Percentiles rank a stretch among this genome's conserved stretches.
phyloP scores from a whole-genome alignment of 2,888 invertebrate genomes.

The Tridacna gigas region DNA sequence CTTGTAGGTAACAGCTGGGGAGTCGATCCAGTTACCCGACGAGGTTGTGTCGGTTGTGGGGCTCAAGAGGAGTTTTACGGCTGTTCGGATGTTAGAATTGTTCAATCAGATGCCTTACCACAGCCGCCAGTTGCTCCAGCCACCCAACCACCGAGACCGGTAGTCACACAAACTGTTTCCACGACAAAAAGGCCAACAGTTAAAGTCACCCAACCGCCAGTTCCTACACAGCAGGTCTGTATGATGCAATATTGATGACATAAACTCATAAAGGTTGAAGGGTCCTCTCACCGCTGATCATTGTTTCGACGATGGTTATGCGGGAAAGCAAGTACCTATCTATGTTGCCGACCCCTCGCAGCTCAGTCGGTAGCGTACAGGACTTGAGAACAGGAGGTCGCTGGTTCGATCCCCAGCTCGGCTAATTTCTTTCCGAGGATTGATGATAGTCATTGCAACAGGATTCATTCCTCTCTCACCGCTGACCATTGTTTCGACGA shows the following conservation, averaged over 20 bases:
- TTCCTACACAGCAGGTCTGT: background rate
- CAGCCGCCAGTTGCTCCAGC: conserved; percentile 8
- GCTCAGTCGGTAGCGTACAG: no score
- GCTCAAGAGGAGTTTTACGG: conserved; percentile 69
- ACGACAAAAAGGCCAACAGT: background rate
- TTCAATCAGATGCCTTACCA: background rate
- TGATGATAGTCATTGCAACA: no score
- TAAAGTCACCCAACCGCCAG: background rate
- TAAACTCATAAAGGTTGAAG: no score
- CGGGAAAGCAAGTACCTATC: no score
- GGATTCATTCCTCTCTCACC: no score
- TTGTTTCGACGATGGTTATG: no score
- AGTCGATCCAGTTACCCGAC: conserved; percentile 40
- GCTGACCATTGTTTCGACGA: no score
- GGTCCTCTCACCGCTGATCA: no score
- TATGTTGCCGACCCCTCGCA: no score
- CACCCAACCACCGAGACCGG: conserved; percentile 5
- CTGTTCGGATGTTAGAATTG: conserved; percentile 65
- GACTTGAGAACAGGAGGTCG: no score
- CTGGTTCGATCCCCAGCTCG: no score
- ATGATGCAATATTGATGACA: background rate
- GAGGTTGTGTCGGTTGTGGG: conserved; percentile 61
- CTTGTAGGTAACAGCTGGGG: conserved; percentile 68
- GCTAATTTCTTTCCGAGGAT: no score
- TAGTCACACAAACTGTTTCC: background rate